Evolutionary conservation across 1,140 invertebrate species (phyloP), one percentile per base, ranked within the genome.

Genomic region (Cydia splendana): DNA sequence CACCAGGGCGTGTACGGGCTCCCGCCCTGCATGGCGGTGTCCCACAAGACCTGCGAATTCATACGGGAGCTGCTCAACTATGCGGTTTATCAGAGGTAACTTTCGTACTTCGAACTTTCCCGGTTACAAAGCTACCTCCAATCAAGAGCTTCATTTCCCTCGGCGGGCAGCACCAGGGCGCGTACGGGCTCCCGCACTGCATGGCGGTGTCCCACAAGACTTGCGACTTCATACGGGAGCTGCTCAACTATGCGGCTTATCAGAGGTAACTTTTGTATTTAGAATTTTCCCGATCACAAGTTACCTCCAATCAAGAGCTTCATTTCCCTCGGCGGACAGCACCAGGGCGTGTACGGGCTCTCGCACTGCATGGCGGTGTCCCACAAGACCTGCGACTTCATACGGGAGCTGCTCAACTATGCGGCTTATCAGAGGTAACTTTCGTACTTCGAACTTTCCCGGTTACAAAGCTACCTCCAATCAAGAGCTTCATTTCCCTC

Each of bases 81-180:
- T 85, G 98, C 97, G 67, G 98, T 98, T 73, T 99, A 99, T 93
- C 93, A 94, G 51, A 91, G 93, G 97, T 97, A 94, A 93, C 85
- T 82, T 76, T 42, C 42, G 30, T 65, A 76, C 18, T 53, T 20
- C 10, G 42, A 45, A 12, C 10, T 45, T 45, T 12, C 42, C 5
- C 91, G 96, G 97, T 0, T 78, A 93, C 48, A 84, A 84, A 76
- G 51, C 84, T 94, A 51, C 97, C 97, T 1, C 95, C 94, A 1
- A 96, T 99, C 94, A 94, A 95, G 75, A 99, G 97, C 87, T 93
- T 99, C 2, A 97, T 99, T 81, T 97, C 97, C 5, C 89, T 99
- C 13, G 99, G 99, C 69, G 99, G 98, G 0, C 99, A 99, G 88
- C 99, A 99, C 91, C 99, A 99, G 94, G 99, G 99, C 62, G 96